phyloP scores from a whole-genome alignment of 2,888 invertebrate species.

The Idaea aversata region DNA sequence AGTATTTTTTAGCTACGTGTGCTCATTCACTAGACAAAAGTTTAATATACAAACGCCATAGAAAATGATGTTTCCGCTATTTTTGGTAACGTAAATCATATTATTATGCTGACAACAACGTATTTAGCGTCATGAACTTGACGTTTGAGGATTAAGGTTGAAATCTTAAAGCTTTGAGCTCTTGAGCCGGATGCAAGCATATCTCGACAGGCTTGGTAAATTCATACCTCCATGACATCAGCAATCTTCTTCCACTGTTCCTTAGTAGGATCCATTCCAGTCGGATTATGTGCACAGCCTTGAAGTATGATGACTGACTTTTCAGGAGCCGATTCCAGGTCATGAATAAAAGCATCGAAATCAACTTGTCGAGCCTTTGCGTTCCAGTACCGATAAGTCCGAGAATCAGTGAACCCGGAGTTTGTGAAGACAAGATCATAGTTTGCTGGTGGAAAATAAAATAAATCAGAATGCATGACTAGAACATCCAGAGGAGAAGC shows the following conservation, averaged over 20 bases:
- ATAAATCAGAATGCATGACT: no score
- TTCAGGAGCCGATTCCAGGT: background rate
- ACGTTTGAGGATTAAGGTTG: no score
- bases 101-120: no score
- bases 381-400: background rate
- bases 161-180: no score
- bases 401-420: background rate
- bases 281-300: conserved; percentile 3
- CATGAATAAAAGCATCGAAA: background rate
- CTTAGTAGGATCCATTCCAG: conserved; percentile 5
- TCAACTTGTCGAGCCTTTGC: background rate
- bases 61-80: no score
- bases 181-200: background rate
- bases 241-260: background rate
- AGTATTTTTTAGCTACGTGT: no score
- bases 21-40: no score
- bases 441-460: background rate
- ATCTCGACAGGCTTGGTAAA: background rate
- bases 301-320: background rate
- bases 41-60: no score
- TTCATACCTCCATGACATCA: background rate
- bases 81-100: no score
- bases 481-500: no score
- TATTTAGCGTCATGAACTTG: no score
- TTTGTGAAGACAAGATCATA: background rate